phyloP scores from a whole-genome alignment of 2,888 invertebrate species.

The Galerucella calmariensis region DNA sequence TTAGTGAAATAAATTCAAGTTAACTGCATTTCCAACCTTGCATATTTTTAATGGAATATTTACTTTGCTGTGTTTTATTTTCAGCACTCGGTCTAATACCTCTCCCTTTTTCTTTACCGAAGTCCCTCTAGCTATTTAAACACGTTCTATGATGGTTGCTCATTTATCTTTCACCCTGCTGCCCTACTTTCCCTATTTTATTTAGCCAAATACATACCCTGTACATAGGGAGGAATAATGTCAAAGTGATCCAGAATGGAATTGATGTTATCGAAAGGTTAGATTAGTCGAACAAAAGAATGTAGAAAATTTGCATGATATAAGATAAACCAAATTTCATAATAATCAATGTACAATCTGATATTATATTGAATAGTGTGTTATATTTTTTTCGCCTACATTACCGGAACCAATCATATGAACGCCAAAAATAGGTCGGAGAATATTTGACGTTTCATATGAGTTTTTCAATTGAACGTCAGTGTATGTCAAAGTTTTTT shows the following conservation, averaged over 20 bases:
- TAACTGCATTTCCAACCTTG: too few relatives aligned
- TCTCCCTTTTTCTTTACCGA: slow-evolving; percentile 11
- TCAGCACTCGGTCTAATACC: neutral
- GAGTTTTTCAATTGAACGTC: too few relatives aligned
- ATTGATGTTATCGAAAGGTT: slow-evolving; percentile 5
- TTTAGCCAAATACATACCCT: slow-evolving; percentile 17
- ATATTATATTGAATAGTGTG: too few relatives aligned
- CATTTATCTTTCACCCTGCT: slow-evolving; percentile 43
- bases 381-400: too few relatives aligned
- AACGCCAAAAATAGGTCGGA: too few relatives aligned
- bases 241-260: slow-evolving; percentile 3
- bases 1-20: too few relatives aligned
- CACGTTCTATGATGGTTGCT: slow-evolving; percentile 33
- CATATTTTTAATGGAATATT: neutral
- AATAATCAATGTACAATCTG: neutral
- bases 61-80: neutral
- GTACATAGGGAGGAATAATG: slow-evolving; percentile 8
- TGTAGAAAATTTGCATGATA: neutral
- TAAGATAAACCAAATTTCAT: neutral
- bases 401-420: too few relatives aligned
- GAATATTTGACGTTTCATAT: too few relatives aligned
- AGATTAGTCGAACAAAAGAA: neutral
- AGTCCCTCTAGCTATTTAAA: slow-evolving; percentile 32
- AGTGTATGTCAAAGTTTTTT: too few relatives aligned
- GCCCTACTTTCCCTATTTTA: slow-evolving; percentile 40